A percentile compares a stretch with the other conserved stretches of the same genome.
Evolutionary conservation across 2,888 invertebrate species (phyloP).

Genomic region (Itoplectis maculator): DNA sequence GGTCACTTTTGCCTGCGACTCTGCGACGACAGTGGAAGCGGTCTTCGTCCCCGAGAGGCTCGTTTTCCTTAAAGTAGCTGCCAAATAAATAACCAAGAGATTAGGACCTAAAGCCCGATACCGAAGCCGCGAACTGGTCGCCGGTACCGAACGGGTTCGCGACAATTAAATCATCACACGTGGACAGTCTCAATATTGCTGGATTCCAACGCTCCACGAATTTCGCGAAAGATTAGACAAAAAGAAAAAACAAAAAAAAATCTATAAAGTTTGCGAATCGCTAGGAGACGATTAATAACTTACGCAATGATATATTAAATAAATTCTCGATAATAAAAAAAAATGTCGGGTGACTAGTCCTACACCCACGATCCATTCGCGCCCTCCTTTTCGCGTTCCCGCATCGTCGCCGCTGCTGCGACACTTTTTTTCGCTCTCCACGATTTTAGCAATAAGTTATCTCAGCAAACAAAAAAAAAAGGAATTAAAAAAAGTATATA

Average conservation of each 20-base stretch:
- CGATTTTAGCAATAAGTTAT: conserved; percentile 52
- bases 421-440: conserved; percentile 5
- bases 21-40: background rate
- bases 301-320: conserved; percentile 55
- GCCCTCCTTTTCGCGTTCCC: conserved; percentile 19
- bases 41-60: conserved; percentile 9
- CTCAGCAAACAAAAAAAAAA: conserved; percentile 26
- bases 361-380: conserved; percentile 58
- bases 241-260: conserved; percentile 21
- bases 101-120: conserved; percentile 54
- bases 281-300: conserved; percentile 38
- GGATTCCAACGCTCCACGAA: conserved; percentile 30
- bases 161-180: conserved; percentile 62
- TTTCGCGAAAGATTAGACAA: conserved; percentile 16
- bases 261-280: conserved; percentile 22
- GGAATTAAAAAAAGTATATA: conserved; percentile 34
- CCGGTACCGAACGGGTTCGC: background rate
- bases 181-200: conserved; percentile 62
- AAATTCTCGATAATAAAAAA: conserved; percentile 49
- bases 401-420: background rate
- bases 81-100: conserved; percentile 64
- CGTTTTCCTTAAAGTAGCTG: conserved; percentile 57
- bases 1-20: background rate
- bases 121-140: conserved; percentile 20
- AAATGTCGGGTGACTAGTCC: conserved; percentile 65